Conservation (phyloP, 1,140 invertebrate genomes). For the Sminthurides bifidus region DNA sequence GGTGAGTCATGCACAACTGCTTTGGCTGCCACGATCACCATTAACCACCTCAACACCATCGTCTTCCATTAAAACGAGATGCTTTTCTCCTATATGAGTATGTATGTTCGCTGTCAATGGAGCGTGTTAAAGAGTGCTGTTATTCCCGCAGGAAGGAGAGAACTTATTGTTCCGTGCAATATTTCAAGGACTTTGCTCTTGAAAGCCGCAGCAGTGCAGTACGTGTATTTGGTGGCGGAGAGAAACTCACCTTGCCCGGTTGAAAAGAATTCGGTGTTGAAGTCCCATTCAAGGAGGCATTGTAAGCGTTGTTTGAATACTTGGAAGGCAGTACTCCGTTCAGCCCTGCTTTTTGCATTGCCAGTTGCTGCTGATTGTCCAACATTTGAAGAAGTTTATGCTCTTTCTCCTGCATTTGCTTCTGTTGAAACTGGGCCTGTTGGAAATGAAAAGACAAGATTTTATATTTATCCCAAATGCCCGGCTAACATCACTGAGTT, state of each 20-base stretch:
- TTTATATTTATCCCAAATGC: background rate
- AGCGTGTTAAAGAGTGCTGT: no score
- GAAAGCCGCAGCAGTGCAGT: background rate
- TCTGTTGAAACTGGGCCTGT: constrained; percentile 60
- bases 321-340: constrained; percentile 15
- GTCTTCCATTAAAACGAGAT: no score
- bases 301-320: constrained; percentile 6
- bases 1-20: no score
- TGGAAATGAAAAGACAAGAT: background rate
- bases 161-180: no score
- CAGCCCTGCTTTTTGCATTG: constrained; percentile 49
- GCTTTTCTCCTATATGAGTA: no score
- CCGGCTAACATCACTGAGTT: background rate
- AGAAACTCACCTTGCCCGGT: constrained; percentile 15
- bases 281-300: background rate
- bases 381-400: constrained; percentile 55
- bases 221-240: background rate
- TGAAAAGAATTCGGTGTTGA: background rate
- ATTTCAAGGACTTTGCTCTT: no score
- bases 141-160: no score
- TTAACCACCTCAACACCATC: no score
- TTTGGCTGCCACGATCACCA: no score
- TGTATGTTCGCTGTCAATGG: no score
- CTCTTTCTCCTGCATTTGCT: constrained; percentile 57
- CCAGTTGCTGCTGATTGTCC: constrained; percentile 54